Evolutionary conservation across 2,888 invertebrate genomes (phyloP).

Genomic region (Sabatieria punctata): DNA sequence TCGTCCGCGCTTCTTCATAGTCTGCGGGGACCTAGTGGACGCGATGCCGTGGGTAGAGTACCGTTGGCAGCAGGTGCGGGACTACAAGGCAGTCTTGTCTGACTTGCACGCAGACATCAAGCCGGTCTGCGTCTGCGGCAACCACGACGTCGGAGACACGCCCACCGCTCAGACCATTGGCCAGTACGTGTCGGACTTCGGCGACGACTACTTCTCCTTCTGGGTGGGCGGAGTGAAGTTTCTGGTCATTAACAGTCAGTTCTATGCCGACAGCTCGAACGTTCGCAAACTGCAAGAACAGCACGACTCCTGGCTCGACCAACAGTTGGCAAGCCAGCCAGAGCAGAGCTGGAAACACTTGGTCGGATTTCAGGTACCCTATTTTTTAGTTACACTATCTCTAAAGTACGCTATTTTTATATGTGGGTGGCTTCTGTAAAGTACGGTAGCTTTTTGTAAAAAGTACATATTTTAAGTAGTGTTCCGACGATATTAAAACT

Average conservation of each 20-base stretch:
- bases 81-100: slow-evolving; percentile 32
- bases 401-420: too few species aligned
- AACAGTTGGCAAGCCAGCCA: slow-evolving; percentile 21
- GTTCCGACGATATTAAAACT: too few species aligned
- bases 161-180: slow-evolving; percentile 34
- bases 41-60: slow-evolving; percentile 32
- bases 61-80: slow-evolving; percentile 31
- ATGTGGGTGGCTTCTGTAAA: too few species aligned
- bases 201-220: slow-evolving; percentile 40
- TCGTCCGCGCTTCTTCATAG: slow-evolving; percentile 33
- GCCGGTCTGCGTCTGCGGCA: slow-evolving; percentile 40
- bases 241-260: slow-evolving; percentile 40
- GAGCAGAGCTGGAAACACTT: slow-evolving; percentile 2
- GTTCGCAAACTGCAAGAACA: slow-evolving; percentile 17
- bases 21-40: slow-evolving; percentile 41
- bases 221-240: slow-evolving; percentile 38
- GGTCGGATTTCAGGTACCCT: slow-evolving; percentile 10
- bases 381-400: too few species aligned
- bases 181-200: slow-evolving; percentile 20
- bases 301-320: slow-evolving; percentile 37
- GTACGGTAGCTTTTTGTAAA: too few species aligned
- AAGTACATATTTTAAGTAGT: too few species aligned
- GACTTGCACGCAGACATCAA: slow-evolving; percentile 35
- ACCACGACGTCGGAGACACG: slow-evolving; percentile 40
- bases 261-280: slow-evolving; percentile 24